Evolutionary conservation across 2,113 vertebrate species (phyloP).

Genomic region (Tachysurus vachellii): DNA sequence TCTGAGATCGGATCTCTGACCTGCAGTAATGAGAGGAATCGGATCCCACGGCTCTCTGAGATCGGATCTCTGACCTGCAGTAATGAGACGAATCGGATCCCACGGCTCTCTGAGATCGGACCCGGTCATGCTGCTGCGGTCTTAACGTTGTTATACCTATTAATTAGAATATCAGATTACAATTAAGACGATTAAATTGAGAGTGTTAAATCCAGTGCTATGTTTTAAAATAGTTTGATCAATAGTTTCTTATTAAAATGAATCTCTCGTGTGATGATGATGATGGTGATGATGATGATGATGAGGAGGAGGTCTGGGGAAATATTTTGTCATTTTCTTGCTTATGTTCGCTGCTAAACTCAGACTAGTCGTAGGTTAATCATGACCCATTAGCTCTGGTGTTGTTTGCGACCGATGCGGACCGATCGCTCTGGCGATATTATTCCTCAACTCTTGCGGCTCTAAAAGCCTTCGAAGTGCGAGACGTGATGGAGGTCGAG

Average conservation of each 20-base stretch:
- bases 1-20: neutral
- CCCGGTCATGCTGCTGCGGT: neutral
- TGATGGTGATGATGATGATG: too few relatives aligned
- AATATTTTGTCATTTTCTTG: slow-evolving; percentile 14
- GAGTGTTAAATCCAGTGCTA: neutral
- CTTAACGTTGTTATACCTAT: neutral
- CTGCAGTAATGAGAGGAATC: neutral
- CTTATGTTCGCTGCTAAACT: slow-evolving; percentile 52
- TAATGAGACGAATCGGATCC: neutral
- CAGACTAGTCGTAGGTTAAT: slow-evolving; percentile 23
- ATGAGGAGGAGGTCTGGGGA: neutral
- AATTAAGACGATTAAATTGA: neutral
- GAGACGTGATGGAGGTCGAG: neutral
- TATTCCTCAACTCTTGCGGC: neutral
- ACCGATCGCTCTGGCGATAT: slow-evolving; percentile 5
- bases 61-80: neutral
- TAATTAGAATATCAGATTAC: neutral
- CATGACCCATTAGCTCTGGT: slow-evolving; percentile 18
- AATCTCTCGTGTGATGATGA: neutral
- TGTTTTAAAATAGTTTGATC: neutral
- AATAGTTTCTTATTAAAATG: neutral
- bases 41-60: neutral
- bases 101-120: neutral
- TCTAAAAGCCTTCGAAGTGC: slow-evolving; percentile 4
- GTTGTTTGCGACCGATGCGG: slow-evolving; percentile 10